Evolutionary conservation across 2,888 invertebrate species (phyloP).

Genomic region (Philonicus albiceps): DNA sequence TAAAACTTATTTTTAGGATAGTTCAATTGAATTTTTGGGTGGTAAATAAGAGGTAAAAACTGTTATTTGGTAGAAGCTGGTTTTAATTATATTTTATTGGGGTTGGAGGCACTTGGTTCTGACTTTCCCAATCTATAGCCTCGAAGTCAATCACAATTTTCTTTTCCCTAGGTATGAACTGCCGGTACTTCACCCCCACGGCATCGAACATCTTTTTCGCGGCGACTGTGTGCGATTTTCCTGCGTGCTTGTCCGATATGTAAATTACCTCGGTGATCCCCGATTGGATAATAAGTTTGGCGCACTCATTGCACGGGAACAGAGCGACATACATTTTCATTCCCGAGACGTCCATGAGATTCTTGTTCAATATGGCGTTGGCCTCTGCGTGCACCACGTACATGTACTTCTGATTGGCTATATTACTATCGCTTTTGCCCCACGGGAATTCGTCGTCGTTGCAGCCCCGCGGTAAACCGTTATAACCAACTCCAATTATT

Average conservation of each 20-base stretch:
- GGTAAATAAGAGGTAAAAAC: not conserved
- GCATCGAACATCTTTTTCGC: constrained; percentile 84
- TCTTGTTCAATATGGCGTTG: constrained; percentile 95
- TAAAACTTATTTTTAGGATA: not conserved
- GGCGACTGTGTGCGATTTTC: constrained; percentile 74
- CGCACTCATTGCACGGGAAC: constrained; percentile 98
- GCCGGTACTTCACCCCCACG: constrained; percentile 74
- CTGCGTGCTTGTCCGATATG: constrained; percentile 81
- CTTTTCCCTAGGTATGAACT: constrained; percentile 69
- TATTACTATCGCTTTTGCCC: constrained; percentile 69
- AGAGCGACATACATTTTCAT: constrained; percentile 88
- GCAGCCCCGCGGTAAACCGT: constrained; percentile 95
- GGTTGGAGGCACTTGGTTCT: constrained; percentile 46
- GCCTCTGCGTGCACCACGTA: constrained; percentile 98
- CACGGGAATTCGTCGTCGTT: constrained; percentile 90
- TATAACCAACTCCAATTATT: constrained; percentile 95
- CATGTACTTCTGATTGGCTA: constrained; percentile 79
- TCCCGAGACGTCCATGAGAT: constrained; percentile 76
- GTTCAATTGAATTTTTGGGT: not conserved
- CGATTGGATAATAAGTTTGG: constrained; percentile 94
- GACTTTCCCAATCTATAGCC: constrained; percentile 47
- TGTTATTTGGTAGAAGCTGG: not conserved
- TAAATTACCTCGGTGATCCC: constrained; percentile 83
- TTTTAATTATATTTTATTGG: constrained; percentile 27
- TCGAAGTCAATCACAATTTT: constrained; percentile 75